Conservation (phyloP, 2,113 vertebrate genomes). For the Atherinomorus stipes region DNA sequence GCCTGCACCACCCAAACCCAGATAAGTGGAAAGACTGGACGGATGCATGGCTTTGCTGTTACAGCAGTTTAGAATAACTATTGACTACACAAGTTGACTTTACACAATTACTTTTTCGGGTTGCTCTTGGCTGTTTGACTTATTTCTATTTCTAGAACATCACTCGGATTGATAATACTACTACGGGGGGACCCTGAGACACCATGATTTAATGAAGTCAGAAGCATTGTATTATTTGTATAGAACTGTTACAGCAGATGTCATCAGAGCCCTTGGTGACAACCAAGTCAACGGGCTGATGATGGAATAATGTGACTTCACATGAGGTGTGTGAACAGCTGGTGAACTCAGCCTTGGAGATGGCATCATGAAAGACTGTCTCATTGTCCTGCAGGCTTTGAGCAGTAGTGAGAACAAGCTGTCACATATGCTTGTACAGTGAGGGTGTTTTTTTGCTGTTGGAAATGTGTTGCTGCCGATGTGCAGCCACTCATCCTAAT, state of each 20-base stretch:
- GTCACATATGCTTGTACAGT: slow-evolving; percentile 37
- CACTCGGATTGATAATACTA: no score
- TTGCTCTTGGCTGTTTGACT: no score
- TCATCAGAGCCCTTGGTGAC: background rate
- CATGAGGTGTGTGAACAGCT: background rate
- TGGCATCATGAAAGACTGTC: slow-evolving; percentile 8
- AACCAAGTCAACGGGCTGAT: background rate
- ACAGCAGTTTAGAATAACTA: no score
- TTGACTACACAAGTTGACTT: no score
- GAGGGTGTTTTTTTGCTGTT: slow-evolving; percentile 10
- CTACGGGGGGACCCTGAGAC: no score
- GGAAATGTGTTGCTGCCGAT: slow-evolving; percentile 28
- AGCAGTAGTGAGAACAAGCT: slow-evolving; percentile 26
- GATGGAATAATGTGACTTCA: slow-evolving; percentile 36
- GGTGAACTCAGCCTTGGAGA: slow-evolving; percentile 8
- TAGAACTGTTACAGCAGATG: background rate
- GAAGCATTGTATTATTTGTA: background rate
- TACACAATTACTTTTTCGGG: no score
- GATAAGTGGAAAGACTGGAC: no score
- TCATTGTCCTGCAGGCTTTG: slow-evolving; percentile 15
- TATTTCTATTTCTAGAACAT: no score
- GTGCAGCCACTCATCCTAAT: slow-evolving; percentile 49
- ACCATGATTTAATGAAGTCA: no score
- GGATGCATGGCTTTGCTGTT: no score
- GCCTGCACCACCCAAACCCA: no score